These are phyloP conservation scores for Notodonta dromedarius DNA, from an alignment of 2,888 invertebrate species.

Conservation along the genomic window DNA sequence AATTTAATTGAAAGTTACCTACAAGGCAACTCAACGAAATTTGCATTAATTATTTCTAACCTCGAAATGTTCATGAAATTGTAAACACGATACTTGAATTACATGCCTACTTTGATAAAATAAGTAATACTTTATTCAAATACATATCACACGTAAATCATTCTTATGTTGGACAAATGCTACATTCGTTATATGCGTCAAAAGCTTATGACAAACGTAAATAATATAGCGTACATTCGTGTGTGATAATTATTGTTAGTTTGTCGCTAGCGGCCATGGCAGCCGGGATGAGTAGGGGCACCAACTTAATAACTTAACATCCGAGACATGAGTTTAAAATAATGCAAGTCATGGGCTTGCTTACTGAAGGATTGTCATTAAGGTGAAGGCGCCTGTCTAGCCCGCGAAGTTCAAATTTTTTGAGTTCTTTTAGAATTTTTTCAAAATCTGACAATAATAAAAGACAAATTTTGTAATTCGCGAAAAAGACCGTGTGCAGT, in stretches of 20 bases:
- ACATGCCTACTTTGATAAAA: background rate
- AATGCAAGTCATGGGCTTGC: too few relatives aligned
- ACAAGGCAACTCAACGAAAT: too few relatives aligned
- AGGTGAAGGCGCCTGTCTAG: too few relatives aligned
- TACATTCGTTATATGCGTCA: background rate
- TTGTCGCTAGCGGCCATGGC: conserved; percentile 18
- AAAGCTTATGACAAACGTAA: background rate
- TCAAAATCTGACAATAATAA: too few relatives aligned
- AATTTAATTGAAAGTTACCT: conserved; percentile 18
- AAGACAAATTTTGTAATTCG: too few relatives aligned
- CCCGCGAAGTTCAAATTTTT: too few relatives aligned
- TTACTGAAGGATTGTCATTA: background rate
- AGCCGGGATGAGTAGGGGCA: conserved; percentile 6
- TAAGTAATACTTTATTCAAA: background rate
- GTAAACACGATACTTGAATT: conserved; percentile 23
- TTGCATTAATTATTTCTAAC: conserved; percentile 33
- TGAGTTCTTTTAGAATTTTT: too few relatives aligned
- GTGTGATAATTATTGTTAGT: conserved; percentile 34
- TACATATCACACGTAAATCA: background rate
- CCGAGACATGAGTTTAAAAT: background rate
- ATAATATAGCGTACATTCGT: background rate
- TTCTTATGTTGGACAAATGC: conserved; percentile 20
- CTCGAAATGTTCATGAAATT: conserved; percentile 29
- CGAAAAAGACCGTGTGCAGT: too few relatives aligned
- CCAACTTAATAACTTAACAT: background rate